A percentile compares a stretch with the other conserved stretches of the same genome.
Conservation (phyloP, 92 coral and sea anemone species). For the Plumapathes pennacea region DNA sequence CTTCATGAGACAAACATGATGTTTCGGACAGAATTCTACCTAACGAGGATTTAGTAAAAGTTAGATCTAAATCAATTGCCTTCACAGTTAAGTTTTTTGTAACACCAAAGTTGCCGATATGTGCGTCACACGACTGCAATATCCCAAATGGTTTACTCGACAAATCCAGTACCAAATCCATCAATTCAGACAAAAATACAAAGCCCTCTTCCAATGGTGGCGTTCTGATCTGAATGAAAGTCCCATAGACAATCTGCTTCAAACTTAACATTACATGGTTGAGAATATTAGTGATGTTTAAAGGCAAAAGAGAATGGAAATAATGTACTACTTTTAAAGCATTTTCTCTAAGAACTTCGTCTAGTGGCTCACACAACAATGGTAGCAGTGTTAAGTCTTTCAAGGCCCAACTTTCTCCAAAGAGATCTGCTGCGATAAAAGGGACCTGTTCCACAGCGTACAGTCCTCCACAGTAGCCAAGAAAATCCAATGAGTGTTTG, state of each 20-base stretch:
- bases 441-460: slow-evolving; percentile 65
- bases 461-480: slow-evolving; percentile 74
- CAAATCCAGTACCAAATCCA: slow-evolving; percentile 48
- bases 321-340: background rate
- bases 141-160: slow-evolving; percentile 60
- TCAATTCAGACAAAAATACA: slow-evolving; percentile 18
- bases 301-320: background rate
- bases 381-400: slow-evolving; percentile 47
- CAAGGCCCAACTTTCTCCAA: slow-evolving; percentile 32
- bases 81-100: slow-evolving; percentile 49
- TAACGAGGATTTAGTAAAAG: slow-evolving; percentile 26
- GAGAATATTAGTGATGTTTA: background rate
- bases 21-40: slow-evolving; percentile 13
- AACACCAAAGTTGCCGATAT: slow-evolving; percentile 75
- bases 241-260: slow-evolving; percentile 17
- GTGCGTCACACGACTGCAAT: slow-evolving; percentile 74
- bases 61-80: slow-evolving; percentile 52
- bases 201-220: slow-evolving; percentile 53
- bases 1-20: slow-evolving; percentile 34
- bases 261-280: slow-evolving; percentile 2
- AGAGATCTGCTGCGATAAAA: slow-evolving; percentile 31
- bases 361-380: slow-evolving; percentile 48
- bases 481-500: slow-evolving; percentile 50
- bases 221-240: slow-evolving; percentile 19
- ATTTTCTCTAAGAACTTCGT: slow-evolving; percentile 6